Evolutionary conservation across 2,888 invertebrate species (phyloP), one percentile per base, ranked within the genome.

Genomic region (Melangyna quadrimaculata): DNA sequence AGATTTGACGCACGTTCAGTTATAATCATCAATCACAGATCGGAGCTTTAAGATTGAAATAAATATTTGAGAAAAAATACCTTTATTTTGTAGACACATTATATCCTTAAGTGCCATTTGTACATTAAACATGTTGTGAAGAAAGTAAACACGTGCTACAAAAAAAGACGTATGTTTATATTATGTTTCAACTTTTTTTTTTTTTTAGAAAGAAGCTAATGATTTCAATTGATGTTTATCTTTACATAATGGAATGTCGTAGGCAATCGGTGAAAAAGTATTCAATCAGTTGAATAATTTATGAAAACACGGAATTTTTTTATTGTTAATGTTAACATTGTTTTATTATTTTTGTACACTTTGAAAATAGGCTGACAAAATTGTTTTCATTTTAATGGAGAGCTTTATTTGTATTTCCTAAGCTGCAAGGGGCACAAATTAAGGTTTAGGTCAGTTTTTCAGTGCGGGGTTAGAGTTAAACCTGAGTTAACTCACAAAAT

Each of bases 1-100:
- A 35, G 48, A 51, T 51, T 48, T 51, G 67, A 67, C 67, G 67
- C 67, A 67, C 67, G 51, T 51, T 67, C 51, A 35, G n/a, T 24
- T 22, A n/a, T 24, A 51, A 35, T 51, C 67, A 67, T 67, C 51
- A 67, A 67, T 67, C 67, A 51, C 14, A 22, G 37, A 22, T 22
- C 24, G 24, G 48, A 12, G 17, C 17, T 55, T 55, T 32, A 17
- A 17, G 1, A 12, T 32, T 8, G 10, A 40, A 61, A 61, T 61
- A 59, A 35, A 22, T 59, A 57, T 57, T 35, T 12, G n/a, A 8
- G 40, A 63, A 35, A 22, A 32, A 59, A 59, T 22, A 22, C 10
- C 29, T 17, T 24, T 37, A n/a, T 37, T 37, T 19, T 2, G 37
- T 7, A n/a, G 37, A n/a, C 37, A 59, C 59, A 59, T 59, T 59